These are phyloP conservation scores for Chaetogeoica ovagalla DNA, from an alignment of 2,888 invertebrate species.

Conservation along the genomic window DNA sequence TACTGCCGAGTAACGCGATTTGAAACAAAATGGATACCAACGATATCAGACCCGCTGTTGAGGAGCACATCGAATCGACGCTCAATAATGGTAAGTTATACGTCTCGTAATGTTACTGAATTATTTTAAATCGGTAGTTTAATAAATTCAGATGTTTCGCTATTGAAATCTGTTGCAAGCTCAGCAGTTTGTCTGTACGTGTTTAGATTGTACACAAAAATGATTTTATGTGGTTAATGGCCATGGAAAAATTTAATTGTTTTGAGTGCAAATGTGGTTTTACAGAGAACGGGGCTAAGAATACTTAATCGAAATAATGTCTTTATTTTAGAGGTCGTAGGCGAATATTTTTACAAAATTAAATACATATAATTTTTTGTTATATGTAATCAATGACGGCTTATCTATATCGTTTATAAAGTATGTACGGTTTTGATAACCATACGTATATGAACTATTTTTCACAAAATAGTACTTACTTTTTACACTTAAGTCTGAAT, in stretches of 20 bases:
- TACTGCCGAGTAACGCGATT: not conserved
- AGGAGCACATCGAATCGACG: slow-evolving; percentile 28
- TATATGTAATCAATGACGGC: not conserved
- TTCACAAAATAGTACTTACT: no score
- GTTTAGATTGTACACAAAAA: no score
- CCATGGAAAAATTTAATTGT: not conserved
- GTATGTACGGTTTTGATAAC: not conserved
- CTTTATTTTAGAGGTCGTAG: not conserved
- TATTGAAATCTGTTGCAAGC: no score
- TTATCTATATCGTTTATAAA: not conserved
- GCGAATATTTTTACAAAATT: not conserved
- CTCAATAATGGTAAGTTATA: slow-evolving; percentile 37
- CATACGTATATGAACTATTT: not conserved
- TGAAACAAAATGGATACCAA: slow-evolving; percentile 33
- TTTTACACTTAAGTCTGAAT: no score
- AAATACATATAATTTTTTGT: not conserved
- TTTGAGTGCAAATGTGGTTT: not conserved
- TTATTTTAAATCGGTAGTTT: not conserved
- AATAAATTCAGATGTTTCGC: not conserved
- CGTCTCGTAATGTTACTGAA: not conserved
- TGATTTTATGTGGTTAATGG: no score
- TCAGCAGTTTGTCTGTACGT: no score
- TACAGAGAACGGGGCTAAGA: not conserved
- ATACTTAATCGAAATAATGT: not conserved
- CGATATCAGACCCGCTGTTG: slow-evolving; percentile 43